phyloP scores from a whole-genome alignment of 2,797 vertebrate genomes.

The Melanotaenia parkinsoni region DNA sequence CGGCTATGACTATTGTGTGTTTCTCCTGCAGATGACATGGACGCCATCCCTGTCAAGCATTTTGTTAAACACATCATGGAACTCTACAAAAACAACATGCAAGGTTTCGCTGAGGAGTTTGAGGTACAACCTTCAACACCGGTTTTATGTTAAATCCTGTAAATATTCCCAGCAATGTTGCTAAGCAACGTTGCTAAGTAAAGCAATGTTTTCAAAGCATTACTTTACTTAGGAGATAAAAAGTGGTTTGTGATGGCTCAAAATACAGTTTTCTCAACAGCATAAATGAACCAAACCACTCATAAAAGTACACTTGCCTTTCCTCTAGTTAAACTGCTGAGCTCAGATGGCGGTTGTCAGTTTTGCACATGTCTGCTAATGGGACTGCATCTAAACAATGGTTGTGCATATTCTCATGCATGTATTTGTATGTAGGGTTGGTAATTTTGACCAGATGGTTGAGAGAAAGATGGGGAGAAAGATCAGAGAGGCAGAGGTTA shows the following conservation, averaged over 20 bases:
- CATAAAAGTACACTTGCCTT: not conserved
- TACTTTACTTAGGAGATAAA: not conserved
- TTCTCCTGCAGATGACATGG: conserved; percentile 92
- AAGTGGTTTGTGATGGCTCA: not conserved
- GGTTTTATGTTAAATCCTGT: not conserved
- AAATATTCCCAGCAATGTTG: too few relatives aligned
- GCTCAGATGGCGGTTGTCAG: conserved; percentile 8
- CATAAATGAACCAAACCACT: conserved; percentile 6
- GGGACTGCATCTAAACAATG: conserved; percentile 24
- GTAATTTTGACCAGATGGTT: conserved; percentile 79
- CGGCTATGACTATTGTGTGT: conserved; percentile 17
- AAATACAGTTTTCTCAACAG: conserved; percentile 8
- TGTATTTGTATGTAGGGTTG: conserved; percentile 44
- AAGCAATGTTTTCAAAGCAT: not conserved
- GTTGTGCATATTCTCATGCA: conserved; percentile 13
- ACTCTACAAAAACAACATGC: conserved; percentile 96
- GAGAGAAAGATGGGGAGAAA: conserved; percentile 49
- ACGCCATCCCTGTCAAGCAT: conserved; percentile 95
- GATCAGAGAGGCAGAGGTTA: conserved; percentile 72
- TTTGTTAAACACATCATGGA: conserved; percentile 96
- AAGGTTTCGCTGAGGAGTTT: conserved; percentile 97
- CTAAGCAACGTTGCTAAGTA: too few relatives aligned
- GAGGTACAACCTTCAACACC: conserved; percentile 82
- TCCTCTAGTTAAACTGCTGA: not conserved
- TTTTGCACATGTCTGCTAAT: conserved; percentile 16